Evolutionary conservation across 2,888 invertebrate species (phyloP), one percentile per base, ranked within the genome.

Genomic region (Schrankia costaestrigalis): DNA sequence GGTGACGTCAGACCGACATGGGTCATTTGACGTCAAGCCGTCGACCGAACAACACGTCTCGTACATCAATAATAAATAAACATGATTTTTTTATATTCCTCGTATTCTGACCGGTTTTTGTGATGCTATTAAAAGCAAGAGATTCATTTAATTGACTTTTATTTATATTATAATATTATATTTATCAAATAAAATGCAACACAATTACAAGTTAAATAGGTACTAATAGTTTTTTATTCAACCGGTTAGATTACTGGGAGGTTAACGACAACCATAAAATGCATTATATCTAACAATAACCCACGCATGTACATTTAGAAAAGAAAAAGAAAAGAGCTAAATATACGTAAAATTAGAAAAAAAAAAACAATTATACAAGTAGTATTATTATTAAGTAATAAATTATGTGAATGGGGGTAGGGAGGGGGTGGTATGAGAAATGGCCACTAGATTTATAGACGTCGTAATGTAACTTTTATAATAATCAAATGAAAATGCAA

Each of bases 331-430:
- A 18, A 18, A 52, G 56, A 54, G 42, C 57, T 54, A 54, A 29
- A 40, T 53, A 54, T 43, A 55, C n/a, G n/a, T 32, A 52, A 53
- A 39, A 56, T 32, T 41, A 45, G 36, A 48, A 52, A 48, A 51
- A 32, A 26, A 41, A 56, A 38, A 42, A 32, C 35, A 35, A 39
- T 34, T 47, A 8, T 4, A 21, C n/a, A 21, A 9, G 3, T 3
- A 2, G 21, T 21, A 21, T 21, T 21, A 21, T 21, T 21, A 2
- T 9, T n/a, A 19, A 7, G 19, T 8, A 19, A 18, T 18, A 2
- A 2, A 2, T 3, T 18, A 2, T 2, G 18, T 18, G 18, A 8
- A 8, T 18, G 18, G n/a, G 18, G 18, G n/a, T 8, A 21, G 56
- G 41, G 42, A 46, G 48, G 44, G 53, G 44, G 38, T 36, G 32